phyloP scores from a whole-genome alignment of 2,113 vertebrate genomes.

The Heterotilapia buettikoferi region DNA sequence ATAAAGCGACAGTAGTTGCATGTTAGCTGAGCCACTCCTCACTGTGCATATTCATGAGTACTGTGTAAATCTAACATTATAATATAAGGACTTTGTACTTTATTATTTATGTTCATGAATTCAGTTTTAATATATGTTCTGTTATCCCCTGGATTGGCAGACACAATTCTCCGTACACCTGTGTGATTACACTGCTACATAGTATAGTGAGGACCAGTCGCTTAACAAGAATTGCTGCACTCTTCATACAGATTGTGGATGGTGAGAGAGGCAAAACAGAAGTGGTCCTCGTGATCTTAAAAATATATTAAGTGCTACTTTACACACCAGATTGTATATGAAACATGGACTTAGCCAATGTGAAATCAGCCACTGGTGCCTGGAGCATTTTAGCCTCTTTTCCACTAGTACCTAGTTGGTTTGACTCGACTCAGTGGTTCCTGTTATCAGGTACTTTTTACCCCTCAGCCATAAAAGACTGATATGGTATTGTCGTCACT shows the following conservation, averaged over 20 bases:
- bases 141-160: not conserved
- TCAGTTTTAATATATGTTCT: not conserved
- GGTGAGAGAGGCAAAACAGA: not conserved
- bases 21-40: constrained; percentile 11
- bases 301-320: not conserved
- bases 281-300: not conserved
- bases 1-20: not conserved
- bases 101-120: not conserved
- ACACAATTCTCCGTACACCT: not conserved
- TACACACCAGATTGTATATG: not conserved
- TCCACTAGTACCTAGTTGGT: not conserved
- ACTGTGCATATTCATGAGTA: constrained; percentile 18
- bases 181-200: not conserved
- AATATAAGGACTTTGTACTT: not conserved
- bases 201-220: not conserved
- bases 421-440: not conserved
- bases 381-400: not conserved
- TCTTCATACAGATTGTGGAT: not conserved
- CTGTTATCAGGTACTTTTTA: not conserved
- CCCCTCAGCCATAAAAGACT: not conserved
- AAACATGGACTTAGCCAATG: not conserved
- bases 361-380: not conserved
- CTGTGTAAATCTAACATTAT: constrained; percentile 6
- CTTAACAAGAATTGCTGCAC: not conserved
- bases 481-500: not conserved